phyloP scores from a whole-genome alignment of 2,888 invertebrate species.

The Drosophila subquinaria region DNA sequence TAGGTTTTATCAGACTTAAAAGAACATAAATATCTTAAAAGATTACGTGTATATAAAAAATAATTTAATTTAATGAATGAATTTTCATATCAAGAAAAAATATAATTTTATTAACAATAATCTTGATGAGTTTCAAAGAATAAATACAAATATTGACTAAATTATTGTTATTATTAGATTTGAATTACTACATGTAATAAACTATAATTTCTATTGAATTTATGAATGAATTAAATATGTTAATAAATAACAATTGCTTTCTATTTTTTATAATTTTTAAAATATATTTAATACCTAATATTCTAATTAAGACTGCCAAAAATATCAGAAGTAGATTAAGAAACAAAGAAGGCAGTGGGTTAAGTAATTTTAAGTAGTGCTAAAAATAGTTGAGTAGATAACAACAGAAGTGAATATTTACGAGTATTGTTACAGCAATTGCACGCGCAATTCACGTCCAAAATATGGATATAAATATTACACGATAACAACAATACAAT shows the following conservation, averaged over 20 bases:
- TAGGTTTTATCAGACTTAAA: not conserved
- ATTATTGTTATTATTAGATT: too few species aligned
- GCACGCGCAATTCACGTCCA: constrained; percentile 21
- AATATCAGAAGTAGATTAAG: not conserved
- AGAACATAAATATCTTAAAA: not conserved
- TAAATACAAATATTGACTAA: too few species aligned
- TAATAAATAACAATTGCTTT: not conserved
- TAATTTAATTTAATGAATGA: not conserved
- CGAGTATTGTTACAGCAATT: constrained; percentile 31
- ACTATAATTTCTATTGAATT: not conserved
- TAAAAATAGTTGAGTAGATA: not conserved
- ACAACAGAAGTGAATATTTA: constrained; percentile 7
- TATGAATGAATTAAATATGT: not conserved
- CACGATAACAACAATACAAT: constrained; percentile 33
- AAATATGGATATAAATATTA: constrained; percentile 34
- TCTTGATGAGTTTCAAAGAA: not conserved
- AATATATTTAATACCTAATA: not conserved
- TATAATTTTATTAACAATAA: not conserved
- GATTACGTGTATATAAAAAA: not conserved
- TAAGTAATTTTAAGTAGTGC: not conserved
- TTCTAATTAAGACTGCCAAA: not conserved
- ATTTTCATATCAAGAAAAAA: not conserved
- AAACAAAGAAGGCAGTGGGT: not conserved
- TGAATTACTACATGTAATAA: too few species aligned
- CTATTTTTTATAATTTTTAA: not conserved